A percentile compares a stretch with the other conserved stretches of the same genome.
Evolutionary conservation across 2,888 invertebrate genomes (phyloP).

Genomic region (Netelia virgata): DNA sequence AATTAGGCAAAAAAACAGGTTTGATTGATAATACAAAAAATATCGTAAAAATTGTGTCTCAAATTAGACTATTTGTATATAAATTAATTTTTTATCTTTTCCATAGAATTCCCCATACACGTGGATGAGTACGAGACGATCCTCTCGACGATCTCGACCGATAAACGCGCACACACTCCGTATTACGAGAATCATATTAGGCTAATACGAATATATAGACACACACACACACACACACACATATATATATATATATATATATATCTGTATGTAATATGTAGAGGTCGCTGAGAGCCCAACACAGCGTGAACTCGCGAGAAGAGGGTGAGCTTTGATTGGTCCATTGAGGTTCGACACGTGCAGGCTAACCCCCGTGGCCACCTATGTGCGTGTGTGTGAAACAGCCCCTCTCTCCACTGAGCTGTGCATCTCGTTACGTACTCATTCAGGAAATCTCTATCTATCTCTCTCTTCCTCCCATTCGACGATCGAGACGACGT

Average conservation of each 20-base stretch:
- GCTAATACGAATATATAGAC: conserved; percentile 70
- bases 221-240: not conserved
- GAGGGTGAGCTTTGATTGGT: conserved; percentile 84
- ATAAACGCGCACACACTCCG: conserved; percentile 57
- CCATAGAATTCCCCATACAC: not conserved
- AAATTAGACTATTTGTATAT: too few relatives aligned
- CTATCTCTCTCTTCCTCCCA: not conserved
- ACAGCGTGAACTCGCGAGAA: conserved; percentile 71
- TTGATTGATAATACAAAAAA: not conserved
- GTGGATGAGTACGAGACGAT: conserved; percentile 1
- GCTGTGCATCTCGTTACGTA: conserved; percentile 84
- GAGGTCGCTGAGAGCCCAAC: not conserved
- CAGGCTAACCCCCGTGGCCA: conserved; percentile 75
- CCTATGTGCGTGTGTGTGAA: conserved; percentile 66
- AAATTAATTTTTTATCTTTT: too few relatives aligned
- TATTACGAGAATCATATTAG: conserved; percentile 68
- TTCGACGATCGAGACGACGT: conserved; percentile 64
- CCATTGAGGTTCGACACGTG: conserved; percentile 84
- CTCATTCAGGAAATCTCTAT: conserved; percentile 82
- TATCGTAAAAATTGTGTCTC: too few relatives aligned
- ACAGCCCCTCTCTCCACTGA: conserved; percentile 68
- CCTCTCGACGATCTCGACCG: conserved; percentile 39
- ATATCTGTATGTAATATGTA: conserved; percentile 13
- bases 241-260: conserved; percentile 1
- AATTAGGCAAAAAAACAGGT: not conserved